Evolutionary conservation across 2,113 vertebrate species (phyloP), one percentile per base, ranked within the genome.

Genomic region (Panthera tigris): DNA sequence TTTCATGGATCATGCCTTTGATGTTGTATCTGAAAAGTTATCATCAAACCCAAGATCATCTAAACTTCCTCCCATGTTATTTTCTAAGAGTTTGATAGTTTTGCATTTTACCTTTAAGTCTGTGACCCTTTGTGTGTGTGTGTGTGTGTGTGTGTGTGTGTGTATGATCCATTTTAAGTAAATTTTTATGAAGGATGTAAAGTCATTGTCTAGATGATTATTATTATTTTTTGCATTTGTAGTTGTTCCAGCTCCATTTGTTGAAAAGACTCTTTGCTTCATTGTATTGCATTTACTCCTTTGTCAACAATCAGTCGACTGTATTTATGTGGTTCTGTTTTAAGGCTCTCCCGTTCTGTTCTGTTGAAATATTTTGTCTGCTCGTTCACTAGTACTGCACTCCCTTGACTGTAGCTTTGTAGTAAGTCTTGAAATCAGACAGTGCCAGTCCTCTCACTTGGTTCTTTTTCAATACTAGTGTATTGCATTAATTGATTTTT

Each of bases 11-110:
- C 16, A 27, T 65, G 39, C 55, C 81, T 85, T 93, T 85, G 55
- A 33, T 83, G 6, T 29, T 93, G 16, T 50, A 50, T 65, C 55
- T 85, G 39, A 63, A 55, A 92, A 92, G 65, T 92, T 31, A 61
- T 57, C 39, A 61, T 39, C 14, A n/a, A 79, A 85, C 41, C 55
- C 41, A 76, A 93, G 57, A 39, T 93, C 91, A 33, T 93, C 57
- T 93, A 93, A n/a, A 86, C 86, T 78, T 66, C 66, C 71, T 93
- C 18, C 69, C 78, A 18, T 91, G n/a, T 41, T 91, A 74, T 76
- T 25, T 76, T 84, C 27, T 39, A 52, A 61, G 57, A 23, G 21
- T 65, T 85, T 84, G 63, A 29, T 63, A 63, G 15, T 50, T 84
- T 66, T 93, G 45, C 14, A 52, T 86, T 93, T 52, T 93, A 61